phyloP scores from a whole-genome alignment of 2,113 vertebrate genomes.

The Hypanus sabinus region DNA sequence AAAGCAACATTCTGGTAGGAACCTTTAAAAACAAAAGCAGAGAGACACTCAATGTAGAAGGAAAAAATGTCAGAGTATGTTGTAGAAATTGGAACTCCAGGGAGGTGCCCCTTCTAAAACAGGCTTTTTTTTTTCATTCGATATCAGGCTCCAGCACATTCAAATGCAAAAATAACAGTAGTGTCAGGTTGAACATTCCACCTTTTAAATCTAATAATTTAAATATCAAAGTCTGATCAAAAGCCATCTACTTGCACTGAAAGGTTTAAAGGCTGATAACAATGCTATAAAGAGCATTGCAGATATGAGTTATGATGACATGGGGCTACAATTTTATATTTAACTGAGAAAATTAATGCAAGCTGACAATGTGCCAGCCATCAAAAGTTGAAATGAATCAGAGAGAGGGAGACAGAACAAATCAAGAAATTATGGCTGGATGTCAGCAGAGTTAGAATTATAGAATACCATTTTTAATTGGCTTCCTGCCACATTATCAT shows the following conservation, averaged over 20 bases:
- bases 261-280: background rate
- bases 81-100: background rate
- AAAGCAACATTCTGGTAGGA: no score
- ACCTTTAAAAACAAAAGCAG: no score
- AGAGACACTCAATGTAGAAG: background rate
- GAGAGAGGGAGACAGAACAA: background rate
- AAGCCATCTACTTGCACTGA: background rate
- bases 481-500: background rate
- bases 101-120: background rate
- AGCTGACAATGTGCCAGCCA: background rate
- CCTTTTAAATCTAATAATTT: background rate
- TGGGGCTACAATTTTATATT: background rate
- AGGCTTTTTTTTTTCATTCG: background rate
- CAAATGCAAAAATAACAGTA: background rate
- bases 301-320: background rate
- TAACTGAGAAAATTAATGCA: background rate
- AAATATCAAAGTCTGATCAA: background rate
- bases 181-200: background rate
- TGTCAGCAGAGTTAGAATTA: background rate
- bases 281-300: background rate
- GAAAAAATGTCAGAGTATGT: background rate
- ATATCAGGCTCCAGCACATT: background rate
- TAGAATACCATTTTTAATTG: background rate
- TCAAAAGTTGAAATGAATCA: background rate
- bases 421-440: background rate